A percentile compares a stretch with the other conserved stretches of the same genome.
Evolutionary conservation across 1,140 invertebrate species (phyloP).

Genomic region (Pseudomyrmex dendroicus): DNA sequence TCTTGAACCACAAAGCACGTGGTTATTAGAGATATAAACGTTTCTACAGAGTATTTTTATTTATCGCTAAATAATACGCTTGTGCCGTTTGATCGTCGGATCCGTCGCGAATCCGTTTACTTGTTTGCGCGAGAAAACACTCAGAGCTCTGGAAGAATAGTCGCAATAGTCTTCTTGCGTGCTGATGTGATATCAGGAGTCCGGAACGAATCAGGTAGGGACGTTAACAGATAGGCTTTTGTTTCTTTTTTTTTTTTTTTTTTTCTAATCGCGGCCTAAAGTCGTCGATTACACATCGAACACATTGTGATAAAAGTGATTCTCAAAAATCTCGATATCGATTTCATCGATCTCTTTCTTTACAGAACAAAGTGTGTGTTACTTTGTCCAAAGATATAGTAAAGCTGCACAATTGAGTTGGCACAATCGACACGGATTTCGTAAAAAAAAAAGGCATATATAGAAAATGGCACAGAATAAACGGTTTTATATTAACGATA

Average conservation of each 20-base stretch:
- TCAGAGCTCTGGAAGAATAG: conserved; percentile 18
- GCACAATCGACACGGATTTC: too few relatives aligned
- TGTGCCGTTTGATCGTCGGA: conserved; percentile 37
- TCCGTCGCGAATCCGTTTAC: conserved; percentile 31
- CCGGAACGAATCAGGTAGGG: conserved; percentile 24
- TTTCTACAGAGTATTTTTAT: conserved; percentile 37
- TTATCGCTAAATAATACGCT: conserved; percentile 44
- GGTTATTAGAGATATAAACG: conserved; percentile 31
- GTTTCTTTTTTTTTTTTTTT: too few relatives aligned
- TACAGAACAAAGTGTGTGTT: background rate
- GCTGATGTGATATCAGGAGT: conserved; percentile 26
- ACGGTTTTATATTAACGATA: too few relatives aligned
- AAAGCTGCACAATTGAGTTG: too few relatives aligned
- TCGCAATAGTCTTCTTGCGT: conserved; percentile 16
- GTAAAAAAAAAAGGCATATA: too few relatives aligned
- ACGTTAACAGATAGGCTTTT: conserved; percentile 32
- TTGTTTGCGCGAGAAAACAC: conserved; percentile 25
- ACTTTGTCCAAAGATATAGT: too few relatives aligned
- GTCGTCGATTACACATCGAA: conserved; percentile 28
- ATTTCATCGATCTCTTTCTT: background rate
- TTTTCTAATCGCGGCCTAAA: conserved; percentile 1
- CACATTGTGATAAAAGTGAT: conserved; percentile 17
- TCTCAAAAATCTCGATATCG: conserved; percentile 7
- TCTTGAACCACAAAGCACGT: conserved; percentile 43
- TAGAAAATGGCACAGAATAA: too few relatives aligned